Conservation (phyloP, 2,797 vertebrate species). For the Dipus sagitta region DNA sequence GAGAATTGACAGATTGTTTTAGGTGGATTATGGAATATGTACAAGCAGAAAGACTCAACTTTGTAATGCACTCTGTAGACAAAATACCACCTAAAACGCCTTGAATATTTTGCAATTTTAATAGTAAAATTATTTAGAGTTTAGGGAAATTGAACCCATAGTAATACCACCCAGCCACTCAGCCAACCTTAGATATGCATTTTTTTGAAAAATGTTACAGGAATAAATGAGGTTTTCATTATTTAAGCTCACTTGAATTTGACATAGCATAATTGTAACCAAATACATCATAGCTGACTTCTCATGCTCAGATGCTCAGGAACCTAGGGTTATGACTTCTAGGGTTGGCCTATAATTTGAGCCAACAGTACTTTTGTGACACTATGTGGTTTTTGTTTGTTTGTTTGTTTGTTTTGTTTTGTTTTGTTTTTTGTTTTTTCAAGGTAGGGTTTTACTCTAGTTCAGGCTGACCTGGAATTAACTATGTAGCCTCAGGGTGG, state of each 20-base stretch:
- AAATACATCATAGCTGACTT: neutral
- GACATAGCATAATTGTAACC: neutral
- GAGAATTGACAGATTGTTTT: neutral
- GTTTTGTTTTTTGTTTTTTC: too few relatives aligned
- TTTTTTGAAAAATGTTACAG: neutral
- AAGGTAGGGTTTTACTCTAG: too few relatives aligned
- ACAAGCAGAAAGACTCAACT: neutral
- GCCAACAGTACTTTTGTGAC: neutral
- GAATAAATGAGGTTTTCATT: neutral
- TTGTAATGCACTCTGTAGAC: neutral
- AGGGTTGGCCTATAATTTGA: neutral
- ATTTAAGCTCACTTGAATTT: neutral
- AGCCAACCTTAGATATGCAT: neutral
- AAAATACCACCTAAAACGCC: neutral
- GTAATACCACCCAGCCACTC: neutral
- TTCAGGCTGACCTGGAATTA: too few relatives aligned
- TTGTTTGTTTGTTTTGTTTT: too few relatives aligned
- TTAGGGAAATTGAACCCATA: neutral
- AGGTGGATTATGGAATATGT: neutral
- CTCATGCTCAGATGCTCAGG: neutral
- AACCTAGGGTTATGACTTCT: neutral
- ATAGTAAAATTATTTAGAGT: neutral
- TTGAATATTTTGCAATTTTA: neutral
- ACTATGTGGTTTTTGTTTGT: neutral
- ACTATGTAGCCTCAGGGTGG: too few relatives aligned